These are phyloP conservation scores for Dicaeum eximium DNA, from an alignment of 2,113 vertebrate genomes.

Conservation along the genomic window DNA sequence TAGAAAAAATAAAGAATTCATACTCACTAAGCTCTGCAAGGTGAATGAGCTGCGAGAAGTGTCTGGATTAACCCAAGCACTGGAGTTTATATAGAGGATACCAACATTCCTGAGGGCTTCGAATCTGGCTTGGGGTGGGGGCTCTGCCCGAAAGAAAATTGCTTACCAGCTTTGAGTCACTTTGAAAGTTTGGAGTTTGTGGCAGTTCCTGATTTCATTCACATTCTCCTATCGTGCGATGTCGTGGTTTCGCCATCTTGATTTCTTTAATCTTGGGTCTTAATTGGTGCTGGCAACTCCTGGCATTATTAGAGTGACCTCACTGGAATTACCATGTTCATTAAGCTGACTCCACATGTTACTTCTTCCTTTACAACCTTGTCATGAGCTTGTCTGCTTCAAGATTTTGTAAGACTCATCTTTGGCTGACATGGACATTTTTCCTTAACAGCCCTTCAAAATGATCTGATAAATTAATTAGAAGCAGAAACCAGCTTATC, in stretches of 20 bases:
- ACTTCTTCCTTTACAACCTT: not conserved
- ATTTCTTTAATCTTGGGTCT: constrained; percentile 35
- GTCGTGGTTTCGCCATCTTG: not conserved
- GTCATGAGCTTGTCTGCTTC: not conserved
- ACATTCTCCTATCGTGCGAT: not conserved
- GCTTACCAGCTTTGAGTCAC: not conserved
- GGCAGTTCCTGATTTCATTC: not conserved
- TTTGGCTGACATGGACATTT: not conserved
- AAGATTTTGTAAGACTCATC: not conserved
- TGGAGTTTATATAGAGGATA: not conserved
- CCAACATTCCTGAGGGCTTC: not conserved
- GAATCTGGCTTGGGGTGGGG: not conserved
- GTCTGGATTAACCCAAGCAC: not conserved
- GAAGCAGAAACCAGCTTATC: not conserved
- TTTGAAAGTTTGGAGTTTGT: not conserved
- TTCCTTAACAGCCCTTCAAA: not conserved
- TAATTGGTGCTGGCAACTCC: not conserved
- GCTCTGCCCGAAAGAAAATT: not conserved
- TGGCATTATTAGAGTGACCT: not conserved
- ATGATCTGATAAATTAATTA: not conserved
- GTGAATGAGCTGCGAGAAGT: fast-evolving
- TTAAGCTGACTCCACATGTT: constrained; percentile 23
- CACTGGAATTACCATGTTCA: not conserved
- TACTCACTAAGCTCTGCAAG: not conserved
- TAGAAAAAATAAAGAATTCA: not conserved